These are phyloP conservation scores for Drosophila kurseongensis DNA, from an alignment of 1,140 invertebrate species.

Conservation along the genomic window DNA sequence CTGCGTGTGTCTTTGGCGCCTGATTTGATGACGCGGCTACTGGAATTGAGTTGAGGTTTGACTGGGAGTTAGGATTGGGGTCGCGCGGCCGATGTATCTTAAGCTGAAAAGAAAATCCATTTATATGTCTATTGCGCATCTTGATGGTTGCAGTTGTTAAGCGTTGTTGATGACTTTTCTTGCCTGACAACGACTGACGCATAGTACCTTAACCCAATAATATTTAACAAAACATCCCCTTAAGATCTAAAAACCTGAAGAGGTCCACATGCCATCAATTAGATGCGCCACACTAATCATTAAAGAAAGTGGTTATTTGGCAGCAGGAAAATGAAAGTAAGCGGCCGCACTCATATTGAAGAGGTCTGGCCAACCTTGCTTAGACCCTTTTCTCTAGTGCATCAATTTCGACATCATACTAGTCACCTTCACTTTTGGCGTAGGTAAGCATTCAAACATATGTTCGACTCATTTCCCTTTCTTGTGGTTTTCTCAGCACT, in stretches of 20 bases:
- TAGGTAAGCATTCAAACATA: conserved; percentile 57
- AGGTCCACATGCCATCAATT: conserved; percentile 68
- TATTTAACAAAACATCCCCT: conserved; percentile 63
- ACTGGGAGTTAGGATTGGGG: conserved; percentile 32
- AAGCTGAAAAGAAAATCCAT: conserved; percentile 60
- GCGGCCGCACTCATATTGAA: conserved; percentile 24
- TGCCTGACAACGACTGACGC: conserved; percentile 49
- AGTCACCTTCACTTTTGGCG: conserved; percentile 52
- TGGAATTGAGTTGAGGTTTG: conserved; percentile 42
- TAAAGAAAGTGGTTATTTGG: conserved; percentile 50
- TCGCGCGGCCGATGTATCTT: conserved; percentile 15
- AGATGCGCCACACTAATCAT: conserved; percentile 56
- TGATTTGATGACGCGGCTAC: conserved; percentile 71
- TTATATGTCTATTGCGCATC: conserved; percentile 44
- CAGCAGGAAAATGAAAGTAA: conserved; percentile 69
- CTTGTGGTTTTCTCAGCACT: conserved; percentile 50
- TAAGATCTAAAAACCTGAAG: conserved; percentile 19
- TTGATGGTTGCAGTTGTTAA: conserved; percentile 41
- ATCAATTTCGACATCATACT: conserved; percentile 29
- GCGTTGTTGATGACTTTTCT: conserved; percentile 59
- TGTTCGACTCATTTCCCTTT: conserved; percentile 50
- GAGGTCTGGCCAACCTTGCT: conserved; percentile 25
- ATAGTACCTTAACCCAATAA: conserved; percentile 29
- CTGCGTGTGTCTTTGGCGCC: conserved; percentile 67
- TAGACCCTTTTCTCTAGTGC: conserved; percentile 22